Percentiles rank a stretch among this genome's conserved stretches.
These are phyloP conservation scores for Zenarchopterus dispar DNA, from an alignment of 2,797 vertebrate species.

Conservation along the genomic window DNA sequence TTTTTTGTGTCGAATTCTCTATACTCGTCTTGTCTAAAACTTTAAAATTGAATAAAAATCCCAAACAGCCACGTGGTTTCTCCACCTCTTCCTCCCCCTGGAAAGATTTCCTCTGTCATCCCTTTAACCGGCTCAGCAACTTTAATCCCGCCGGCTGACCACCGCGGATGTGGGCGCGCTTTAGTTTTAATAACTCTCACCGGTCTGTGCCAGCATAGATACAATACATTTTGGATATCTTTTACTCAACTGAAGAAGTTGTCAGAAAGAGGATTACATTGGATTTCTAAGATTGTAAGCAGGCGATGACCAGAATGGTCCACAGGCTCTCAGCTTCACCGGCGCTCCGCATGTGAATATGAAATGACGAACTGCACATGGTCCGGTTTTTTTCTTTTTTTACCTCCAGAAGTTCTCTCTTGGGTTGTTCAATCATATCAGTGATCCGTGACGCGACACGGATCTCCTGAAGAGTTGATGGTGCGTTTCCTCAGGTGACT, in stretches of 20 bases:
- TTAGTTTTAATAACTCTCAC: constrained; percentile 37
- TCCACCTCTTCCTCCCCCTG: constrained; percentile 52
- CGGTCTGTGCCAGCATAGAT: constrained; percentile 27
- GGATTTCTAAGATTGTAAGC: constrained; percentile 24
- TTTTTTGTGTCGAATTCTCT: neutral
- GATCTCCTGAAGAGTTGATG: constrained; percentile 58
- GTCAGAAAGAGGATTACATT: constrained; percentile 38
- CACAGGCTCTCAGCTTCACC: constrained; percentile 28
- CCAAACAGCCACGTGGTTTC: neutral
- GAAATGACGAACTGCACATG: constrained; percentile 42
- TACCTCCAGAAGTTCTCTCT: constrained; percentile 11
- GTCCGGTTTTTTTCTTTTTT: constrained; percentile 4
- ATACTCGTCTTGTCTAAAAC: fast-evolving
- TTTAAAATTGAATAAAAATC: neutral
- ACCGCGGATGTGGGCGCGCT: constrained; percentile 33
- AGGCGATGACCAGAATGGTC: constrained; percentile 36
- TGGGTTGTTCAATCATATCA: constrained; percentile 16
- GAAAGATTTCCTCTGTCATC: constrained; percentile 76
- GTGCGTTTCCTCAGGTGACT: constrained; percentile 52
- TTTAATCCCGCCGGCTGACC: constrained; percentile 77
- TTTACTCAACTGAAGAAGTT: constrained; percentile 7
- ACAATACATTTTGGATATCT: constrained; percentile 2
- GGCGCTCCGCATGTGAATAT: constrained; percentile 33
- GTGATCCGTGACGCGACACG: constrained; percentile 40
- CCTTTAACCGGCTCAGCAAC: constrained; percentile 80